These are phyloP conservation scores for Pongo abelii DNA, from an alignment of 2,113 vertebrate species.

Conservation along the genomic window DNA sequence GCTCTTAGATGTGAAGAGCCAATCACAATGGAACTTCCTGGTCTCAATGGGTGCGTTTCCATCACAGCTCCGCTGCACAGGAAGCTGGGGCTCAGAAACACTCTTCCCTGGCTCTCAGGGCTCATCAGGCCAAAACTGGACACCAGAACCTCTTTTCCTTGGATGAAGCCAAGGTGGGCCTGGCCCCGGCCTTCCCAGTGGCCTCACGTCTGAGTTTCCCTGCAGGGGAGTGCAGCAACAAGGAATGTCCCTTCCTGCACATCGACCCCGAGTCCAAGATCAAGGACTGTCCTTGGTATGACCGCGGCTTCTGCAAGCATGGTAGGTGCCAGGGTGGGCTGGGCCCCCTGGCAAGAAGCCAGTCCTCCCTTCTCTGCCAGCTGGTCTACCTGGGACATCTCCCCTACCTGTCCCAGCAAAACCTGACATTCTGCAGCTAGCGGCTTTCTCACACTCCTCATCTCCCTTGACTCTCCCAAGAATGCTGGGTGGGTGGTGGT, in stretches of 20 bases:
- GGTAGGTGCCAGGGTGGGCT: constrained; percentile 85
- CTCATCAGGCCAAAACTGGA: not conserved
- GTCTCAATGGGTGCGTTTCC: not conserved
- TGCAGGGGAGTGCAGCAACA: constrained; percentile 98
- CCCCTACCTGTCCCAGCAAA: not conserved
- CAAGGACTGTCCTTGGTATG: constrained; percentile 99
- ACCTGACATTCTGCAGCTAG: not conserved
- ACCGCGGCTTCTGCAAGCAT: constrained; percentile 98
- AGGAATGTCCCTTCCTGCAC: constrained; percentile 98
- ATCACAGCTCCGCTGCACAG: accelerated
- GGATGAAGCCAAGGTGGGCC: not conserved
- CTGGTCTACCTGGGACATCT: not conserved
- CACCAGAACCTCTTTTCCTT: not conserved
- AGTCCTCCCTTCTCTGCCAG: not conserved
- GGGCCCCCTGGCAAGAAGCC: not conserved
- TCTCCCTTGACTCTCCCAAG: not conserved
- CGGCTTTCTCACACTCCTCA: not conserved
- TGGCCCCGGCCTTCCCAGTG: not conserved
- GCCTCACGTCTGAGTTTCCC: not conserved
- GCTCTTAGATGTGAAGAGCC: not conserved
- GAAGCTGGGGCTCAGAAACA: not conserved
- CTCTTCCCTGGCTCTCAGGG: not conserved
- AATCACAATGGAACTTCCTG: not conserved
- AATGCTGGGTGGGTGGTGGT: not conserved
- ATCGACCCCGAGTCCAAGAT: constrained; percentile 99